Percentiles rank a stretch among this genome's conserved stretches.
Conservation (phyloP, 2,113 vertebrate genomes). For the Marmota flaviventris region DNA sequence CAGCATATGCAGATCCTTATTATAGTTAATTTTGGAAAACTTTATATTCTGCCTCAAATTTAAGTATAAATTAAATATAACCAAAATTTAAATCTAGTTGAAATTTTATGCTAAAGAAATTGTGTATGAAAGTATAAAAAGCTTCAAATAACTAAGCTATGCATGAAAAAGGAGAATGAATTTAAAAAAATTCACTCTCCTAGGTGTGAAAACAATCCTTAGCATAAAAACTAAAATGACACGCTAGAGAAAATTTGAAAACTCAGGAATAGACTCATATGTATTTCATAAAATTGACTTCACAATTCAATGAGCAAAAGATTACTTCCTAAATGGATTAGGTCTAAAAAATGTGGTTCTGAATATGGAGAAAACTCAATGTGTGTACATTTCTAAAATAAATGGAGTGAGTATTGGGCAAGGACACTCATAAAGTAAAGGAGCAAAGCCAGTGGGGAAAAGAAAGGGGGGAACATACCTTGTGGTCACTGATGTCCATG, state of each 20-base stretch:
- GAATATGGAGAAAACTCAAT: neutral
- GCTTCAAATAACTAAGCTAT: too few relatives aligned
- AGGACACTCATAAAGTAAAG: neutral
- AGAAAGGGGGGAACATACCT: neutral
- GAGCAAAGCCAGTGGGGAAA: neutral
- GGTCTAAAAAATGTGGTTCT: neutral
- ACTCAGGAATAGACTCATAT: neutral
- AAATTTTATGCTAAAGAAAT: neutral
- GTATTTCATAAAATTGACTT: neutral
- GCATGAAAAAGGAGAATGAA: neutral
- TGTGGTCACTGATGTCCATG: neutral
- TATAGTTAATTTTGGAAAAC: neutral
- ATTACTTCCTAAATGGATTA: neutral
- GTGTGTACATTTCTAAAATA: neutral
- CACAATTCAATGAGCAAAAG: neutral
- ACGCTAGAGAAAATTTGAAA: neutral
- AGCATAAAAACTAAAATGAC: neutral
- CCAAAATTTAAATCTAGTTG: neutral
- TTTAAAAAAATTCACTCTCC: neutral
- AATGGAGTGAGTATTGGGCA: neutral
- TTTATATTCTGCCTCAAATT: neutral
- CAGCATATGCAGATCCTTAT: neutral
- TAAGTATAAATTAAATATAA: neutral
- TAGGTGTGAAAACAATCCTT: neutral
- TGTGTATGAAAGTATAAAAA: neutral